A percentile compares a stretch with the other conserved stretches of the same genome.
Conservation (phyloP, 2,888 invertebrate genomes). For the Pedicia rivosa region DNA sequence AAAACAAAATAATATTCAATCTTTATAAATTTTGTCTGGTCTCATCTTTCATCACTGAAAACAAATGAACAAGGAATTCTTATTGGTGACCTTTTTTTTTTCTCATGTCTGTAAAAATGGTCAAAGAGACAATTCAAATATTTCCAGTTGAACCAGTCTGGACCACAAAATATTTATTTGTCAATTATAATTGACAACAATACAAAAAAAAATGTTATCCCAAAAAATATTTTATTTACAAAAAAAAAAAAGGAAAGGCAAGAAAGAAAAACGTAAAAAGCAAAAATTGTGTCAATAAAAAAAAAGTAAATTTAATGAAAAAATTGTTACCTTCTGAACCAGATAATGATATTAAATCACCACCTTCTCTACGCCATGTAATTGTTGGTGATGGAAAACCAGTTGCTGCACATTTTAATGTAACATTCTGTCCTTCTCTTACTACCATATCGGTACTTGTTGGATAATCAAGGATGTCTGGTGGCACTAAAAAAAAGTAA, state of each 20-base stretch:
- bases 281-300: neutral
- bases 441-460: constrained; percentile 78
- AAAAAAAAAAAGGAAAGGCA: neutral
- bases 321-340: constrained; percentile 45
- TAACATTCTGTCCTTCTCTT: constrained; percentile 73
- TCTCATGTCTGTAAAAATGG: too few species aligned
- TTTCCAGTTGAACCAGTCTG: too few species aligned
- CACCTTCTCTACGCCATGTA: constrained; percentile 74
- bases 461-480: constrained; percentile 71
- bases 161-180: too few species aligned
- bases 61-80: too few species aligned
- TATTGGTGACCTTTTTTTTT: too few species aligned
- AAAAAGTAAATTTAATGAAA: neutral
- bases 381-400: constrained; percentile 78
- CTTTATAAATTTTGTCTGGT: too few species aligned
- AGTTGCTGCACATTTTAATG: constrained; percentile 72
- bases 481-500: constrained; percentile 45
- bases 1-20: too few species aligned
- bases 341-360: constrained; percentile 52
- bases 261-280: neutral
- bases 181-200: too few species aligned
- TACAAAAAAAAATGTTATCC: too few species aligned
- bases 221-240: neutral
- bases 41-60: too few species aligned
- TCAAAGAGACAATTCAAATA: too few species aligned